phyloP scores from a whole-genome alignment of 2,888 invertebrate species.

The Sarcophaga caerulescens region DNA sequence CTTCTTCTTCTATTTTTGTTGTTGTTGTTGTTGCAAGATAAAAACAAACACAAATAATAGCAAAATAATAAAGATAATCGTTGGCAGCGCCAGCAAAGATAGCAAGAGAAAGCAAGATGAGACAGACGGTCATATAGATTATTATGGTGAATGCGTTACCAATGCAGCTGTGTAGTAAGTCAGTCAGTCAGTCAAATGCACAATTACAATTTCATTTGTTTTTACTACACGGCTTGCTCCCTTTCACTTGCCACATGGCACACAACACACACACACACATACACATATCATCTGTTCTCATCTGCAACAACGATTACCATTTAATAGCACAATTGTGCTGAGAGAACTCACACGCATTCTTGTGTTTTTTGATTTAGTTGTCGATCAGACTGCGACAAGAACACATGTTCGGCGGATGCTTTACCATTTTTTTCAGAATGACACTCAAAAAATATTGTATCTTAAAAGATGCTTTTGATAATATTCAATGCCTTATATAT shows the following conservation, averaged over 20 bases:
- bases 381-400: no score
- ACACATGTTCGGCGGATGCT: no score
- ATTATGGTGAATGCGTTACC: conserved; percentile 49
- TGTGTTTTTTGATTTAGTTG: no score
- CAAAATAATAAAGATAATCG: conserved; percentile 62
- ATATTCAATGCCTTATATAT: no score
- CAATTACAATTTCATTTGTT: conserved; percentile 50
- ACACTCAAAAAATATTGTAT: no score
- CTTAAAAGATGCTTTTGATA: no score
- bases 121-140: conserved; percentile 9
- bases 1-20: conserved; percentile 38
- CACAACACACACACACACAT: not conserved
- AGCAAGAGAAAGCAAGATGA: no score
- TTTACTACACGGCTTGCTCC: not conserved
- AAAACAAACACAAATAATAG: conserved; percentile 54
- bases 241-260: not conserved
- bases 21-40: conserved; percentile 27
- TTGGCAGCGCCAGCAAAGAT: conserved; percentile 8
- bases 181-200: conserved; percentile 44
- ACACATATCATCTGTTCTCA: not conserved
- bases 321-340: no score
- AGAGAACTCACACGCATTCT: no score
- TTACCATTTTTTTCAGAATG: no score
- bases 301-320: no score
- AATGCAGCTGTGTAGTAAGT: conserved; percentile 49